Conservation (phyloP, 2,797 vertebrate species). For the Siniperca scherzeri region DNA sequence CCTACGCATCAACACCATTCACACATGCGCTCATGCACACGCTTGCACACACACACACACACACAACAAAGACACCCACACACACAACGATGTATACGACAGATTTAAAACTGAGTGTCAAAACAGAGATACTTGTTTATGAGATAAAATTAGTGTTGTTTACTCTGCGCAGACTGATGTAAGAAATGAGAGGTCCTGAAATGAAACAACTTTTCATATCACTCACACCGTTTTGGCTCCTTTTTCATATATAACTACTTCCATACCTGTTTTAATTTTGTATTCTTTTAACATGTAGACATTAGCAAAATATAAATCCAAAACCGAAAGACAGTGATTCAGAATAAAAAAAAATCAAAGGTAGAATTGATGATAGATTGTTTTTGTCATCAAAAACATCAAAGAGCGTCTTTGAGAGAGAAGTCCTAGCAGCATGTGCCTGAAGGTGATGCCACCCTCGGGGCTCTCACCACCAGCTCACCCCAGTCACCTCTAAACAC, state of each 20-base stretch:
- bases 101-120: slow-evolving; percentile 62
- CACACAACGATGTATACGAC: slow-evolving; percentile 56
- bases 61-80: slow-evolving; percentile 66
- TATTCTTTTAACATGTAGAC: not conserved
- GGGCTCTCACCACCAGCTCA: slow-evolving; percentile 44
- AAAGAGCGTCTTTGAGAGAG: slow-evolving; percentile 31
- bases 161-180: slow-evolving; percentile 38
- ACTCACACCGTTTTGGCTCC: not conserved
- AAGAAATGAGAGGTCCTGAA: slow-evolving; percentile 44
- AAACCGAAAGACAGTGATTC: not conserved
- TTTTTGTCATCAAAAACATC: not conserved
- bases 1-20: slow-evolving; percentile 84
- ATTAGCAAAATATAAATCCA: not conserved
- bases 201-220: slow-evolving; percentile 4
- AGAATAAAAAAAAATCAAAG: not conserved
- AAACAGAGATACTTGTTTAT: slow-evolving; percentile 66
- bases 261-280: not conserved
- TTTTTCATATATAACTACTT: not conserved
- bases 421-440: slow-evolving; percentile 39
- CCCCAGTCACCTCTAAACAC: slow-evolving; percentile 47
- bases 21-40: slow-evolving; percentile 65
- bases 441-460: slow-evolving; percentile 48
- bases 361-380: not conserved
- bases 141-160: slow-evolving; percentile 60
- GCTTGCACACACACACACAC: slow-evolving; percentile 38